These are phyloP conservation scores for Hoplias malabaricus DNA, from an alignment of 2,113 vertebrate genomes.

Conservation along the genomic window DNA sequence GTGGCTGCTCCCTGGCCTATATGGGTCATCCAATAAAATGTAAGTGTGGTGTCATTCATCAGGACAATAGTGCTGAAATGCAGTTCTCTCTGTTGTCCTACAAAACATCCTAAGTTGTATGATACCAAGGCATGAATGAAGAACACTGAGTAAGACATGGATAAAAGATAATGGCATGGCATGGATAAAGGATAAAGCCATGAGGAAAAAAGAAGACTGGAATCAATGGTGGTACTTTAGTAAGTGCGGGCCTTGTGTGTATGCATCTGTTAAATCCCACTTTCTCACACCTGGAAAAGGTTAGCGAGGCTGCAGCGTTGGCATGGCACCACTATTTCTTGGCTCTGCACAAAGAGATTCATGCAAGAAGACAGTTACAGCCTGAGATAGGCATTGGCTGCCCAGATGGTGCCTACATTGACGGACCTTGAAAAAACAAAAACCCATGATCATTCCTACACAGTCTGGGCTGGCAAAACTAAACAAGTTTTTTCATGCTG, in stretches of 20 bases:
- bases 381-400: conserved; percentile 5
- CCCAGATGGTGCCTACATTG: conserved; percentile 37
- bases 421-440: conserved; percentile 39
- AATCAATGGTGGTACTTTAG: neutral
- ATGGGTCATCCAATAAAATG: conserved; percentile 24
- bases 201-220: neutral
- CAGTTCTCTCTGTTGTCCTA: conserved; percentile 11
- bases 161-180: neutral
- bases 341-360: conserved; percentile 2
- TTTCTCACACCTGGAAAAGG: conserved; percentile 1
- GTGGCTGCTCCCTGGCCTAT: conserved; percentile 4
- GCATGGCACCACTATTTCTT: neutral
- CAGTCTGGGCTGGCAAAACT: neutral
- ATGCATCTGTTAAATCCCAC: neutral
- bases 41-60: conserved; percentile 1
- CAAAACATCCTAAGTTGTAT: conserved; percentile 3
- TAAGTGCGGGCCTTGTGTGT: neutral
- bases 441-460: conserved; percentile 27
- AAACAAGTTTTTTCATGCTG: neutral
- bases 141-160: neutral
- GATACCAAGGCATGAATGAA: neutral
- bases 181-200: neutral
- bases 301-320: neutral
- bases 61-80: conserved; percentile 1
- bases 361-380: conserved; percentile 32